A percentile compares a stretch with the other conserved stretches of the same genome.
Evolutionary conservation across 2,797 vertebrate genomes (phyloP).

Genomic region (Halcyon smyrnensis): DNA sequence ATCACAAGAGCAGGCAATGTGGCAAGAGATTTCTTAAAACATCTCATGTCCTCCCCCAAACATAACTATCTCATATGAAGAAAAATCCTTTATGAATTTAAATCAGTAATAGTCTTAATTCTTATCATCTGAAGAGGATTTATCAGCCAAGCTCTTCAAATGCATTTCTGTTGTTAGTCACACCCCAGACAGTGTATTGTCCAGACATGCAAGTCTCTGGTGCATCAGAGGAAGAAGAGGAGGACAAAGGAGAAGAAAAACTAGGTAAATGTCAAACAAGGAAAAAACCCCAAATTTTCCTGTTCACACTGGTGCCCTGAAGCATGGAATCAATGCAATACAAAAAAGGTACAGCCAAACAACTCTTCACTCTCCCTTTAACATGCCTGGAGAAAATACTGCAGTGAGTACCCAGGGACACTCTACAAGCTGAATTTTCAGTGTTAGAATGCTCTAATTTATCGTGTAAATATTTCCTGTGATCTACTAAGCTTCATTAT

Average conservation of each 20-base stretch:
- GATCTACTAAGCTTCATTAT: neutral
- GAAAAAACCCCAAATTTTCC: neutral
- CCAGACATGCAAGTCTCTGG: neutral
- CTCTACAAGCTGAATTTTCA: neutral
- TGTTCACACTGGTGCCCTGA: neutral
- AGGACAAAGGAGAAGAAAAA: neutral
- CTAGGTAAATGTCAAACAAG: neutral
- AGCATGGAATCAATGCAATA: neutral
- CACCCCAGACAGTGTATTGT: neutral
- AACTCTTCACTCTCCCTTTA: neutral
- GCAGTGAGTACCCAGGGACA: neutral
- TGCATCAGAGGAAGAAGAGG: neutral
- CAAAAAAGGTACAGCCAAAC: neutral
- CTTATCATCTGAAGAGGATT: neutral
- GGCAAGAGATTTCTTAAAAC: neutral
- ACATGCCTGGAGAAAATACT: neutral
- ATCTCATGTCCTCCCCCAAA: neutral
- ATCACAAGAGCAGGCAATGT: neutral
- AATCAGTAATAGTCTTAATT: neutral
- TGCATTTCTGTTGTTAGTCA: neutral
- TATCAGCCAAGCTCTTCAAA: neutral
- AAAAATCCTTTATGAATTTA: neutral
- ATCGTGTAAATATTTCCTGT: neutral
- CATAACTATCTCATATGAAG: neutral
- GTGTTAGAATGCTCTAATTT: neutral